phyloP scores from a whole-genome alignment of 2,797 vertebrate species.

The Rhabdophis nuchalis region DNA sequence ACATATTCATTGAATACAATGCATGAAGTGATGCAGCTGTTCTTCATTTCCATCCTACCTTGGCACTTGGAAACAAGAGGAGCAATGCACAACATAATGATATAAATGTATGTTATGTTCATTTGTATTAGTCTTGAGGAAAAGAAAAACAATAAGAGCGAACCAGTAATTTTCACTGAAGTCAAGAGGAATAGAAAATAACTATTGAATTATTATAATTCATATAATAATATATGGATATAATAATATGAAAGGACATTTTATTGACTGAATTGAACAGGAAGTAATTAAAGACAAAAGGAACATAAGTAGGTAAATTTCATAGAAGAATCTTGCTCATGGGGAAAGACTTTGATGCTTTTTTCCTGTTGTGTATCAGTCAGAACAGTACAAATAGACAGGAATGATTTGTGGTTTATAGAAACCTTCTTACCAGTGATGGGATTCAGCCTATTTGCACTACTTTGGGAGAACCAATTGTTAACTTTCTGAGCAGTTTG shows the following conservation, averaged over 20 bases:
- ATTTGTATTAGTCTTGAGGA: background rate
- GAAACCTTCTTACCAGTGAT: background rate
- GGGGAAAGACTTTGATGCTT: background rate
- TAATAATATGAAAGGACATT: background rate
- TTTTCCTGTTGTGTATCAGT: background rate
- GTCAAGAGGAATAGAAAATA: background rate
- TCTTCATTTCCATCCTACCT: background rate
- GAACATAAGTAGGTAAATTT: background rate
- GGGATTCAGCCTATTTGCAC: too few relatives aligned
- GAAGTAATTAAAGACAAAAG: background rate
- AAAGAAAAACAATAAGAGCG: background rate
- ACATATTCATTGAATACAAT: background rate
- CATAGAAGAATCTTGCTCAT: background rate
- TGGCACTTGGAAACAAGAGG: background rate
- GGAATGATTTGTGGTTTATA: background rate
- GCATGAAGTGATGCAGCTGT: background rate
- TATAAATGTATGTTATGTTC: background rate
- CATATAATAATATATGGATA: too few relatives aligned
- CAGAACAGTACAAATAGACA: background rate
- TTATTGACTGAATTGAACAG: background rate
- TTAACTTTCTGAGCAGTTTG: too few relatives aligned
- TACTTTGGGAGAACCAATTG: too few relatives aligned
- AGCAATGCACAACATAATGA: background rate
- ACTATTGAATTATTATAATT: background rate
- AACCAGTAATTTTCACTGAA: background rate